phyloP scores from a whole-genome alignment of 2,888 invertebrate genomes.

The Mythimna vitellina region DNA sequence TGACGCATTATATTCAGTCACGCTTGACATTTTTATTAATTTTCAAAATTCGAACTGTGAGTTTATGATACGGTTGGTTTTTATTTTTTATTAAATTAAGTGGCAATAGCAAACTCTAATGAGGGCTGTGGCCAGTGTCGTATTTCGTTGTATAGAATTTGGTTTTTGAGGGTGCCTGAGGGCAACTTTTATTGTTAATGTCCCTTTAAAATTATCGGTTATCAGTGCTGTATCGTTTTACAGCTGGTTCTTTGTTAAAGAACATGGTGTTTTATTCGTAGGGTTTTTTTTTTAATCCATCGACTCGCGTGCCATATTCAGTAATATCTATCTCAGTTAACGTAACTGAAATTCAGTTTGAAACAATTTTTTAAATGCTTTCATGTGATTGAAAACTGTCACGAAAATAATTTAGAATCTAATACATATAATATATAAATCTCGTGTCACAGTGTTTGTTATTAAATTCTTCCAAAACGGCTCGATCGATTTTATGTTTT shows the following conservation, averaged over 20 bases:
- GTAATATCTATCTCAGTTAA: neutral
- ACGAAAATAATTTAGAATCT: neutral
- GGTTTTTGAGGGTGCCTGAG: constrained; percentile 77
- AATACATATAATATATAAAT: no score
- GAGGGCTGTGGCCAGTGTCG: constrained; percentile 82
- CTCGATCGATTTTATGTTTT: no score
- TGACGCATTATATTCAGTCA: constrained; percentile 72
- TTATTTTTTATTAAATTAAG: constrained; percentile 78
- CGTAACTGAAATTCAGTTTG: neutral
- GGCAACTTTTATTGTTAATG: constrained; percentile 76
- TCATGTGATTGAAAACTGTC: neutral
- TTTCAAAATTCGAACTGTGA: constrained; percentile 66
- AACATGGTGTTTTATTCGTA: neutral
- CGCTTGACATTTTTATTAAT: constrained; percentile 72
- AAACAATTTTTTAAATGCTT: neutral
- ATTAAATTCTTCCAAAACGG: no score
- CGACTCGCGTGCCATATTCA: neutral
- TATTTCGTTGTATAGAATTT: constrained; percentile 80
- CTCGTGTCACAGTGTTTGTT: no score
- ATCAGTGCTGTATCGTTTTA: constrained; percentile 82
- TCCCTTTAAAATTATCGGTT: constrained; percentile 82
- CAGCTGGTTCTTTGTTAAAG: constrained; percentile 66
- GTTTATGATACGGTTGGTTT: constrained; percentile 52
- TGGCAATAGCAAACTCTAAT: constrained; percentile 74
- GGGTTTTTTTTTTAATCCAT: neutral